A percentile compares a stretch with the other conserved stretches of the same genome.
Evolutionary conservation across 2,797 vertebrate genomes (phyloP).

Genomic region (Gallinago nigripennis): DNA sequence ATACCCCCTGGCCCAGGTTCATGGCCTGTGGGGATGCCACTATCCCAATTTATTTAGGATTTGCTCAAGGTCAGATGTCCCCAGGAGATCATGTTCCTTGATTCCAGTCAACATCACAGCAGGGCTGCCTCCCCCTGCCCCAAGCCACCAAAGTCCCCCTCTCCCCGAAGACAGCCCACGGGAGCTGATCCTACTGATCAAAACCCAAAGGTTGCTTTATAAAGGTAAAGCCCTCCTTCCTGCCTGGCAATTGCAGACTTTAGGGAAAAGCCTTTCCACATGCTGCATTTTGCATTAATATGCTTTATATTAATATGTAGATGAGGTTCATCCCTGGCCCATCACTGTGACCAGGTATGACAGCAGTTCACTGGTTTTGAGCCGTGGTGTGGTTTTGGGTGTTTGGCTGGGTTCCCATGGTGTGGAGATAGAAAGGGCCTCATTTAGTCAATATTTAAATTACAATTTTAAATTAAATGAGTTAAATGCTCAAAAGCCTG

Average conservation of each 20-base stretch:
- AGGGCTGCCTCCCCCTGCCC: background rate
- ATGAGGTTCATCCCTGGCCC: background rate
- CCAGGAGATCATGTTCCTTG: background rate
- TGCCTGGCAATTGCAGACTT: background rate
- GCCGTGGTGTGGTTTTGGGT: background rate
- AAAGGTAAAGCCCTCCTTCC: constrained; percentile 8
- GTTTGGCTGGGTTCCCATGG: background rate
- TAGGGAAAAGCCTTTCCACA: constrained; percentile 20
- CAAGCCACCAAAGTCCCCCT: background rate
- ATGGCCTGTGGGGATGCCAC: background rate
- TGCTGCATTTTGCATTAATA: background rate
- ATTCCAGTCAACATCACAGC: background rate
- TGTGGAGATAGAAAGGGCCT: background rate
- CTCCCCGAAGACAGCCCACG: background rate
- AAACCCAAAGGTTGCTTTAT: background rate
- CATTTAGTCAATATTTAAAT: background rate
- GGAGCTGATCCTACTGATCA: background rate
- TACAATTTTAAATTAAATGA: background rate
- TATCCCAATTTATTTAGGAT: background rate
- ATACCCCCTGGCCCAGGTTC: background rate
- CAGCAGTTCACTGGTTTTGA: background rate
- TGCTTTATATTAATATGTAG: background rate
- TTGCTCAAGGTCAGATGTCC: background rate
- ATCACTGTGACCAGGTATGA: background rate
- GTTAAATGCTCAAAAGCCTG: background rate